Base-by-base conservation (phyloP, 1,140 invertebrate genomes). In the Euborellia annulipes region DNA sequence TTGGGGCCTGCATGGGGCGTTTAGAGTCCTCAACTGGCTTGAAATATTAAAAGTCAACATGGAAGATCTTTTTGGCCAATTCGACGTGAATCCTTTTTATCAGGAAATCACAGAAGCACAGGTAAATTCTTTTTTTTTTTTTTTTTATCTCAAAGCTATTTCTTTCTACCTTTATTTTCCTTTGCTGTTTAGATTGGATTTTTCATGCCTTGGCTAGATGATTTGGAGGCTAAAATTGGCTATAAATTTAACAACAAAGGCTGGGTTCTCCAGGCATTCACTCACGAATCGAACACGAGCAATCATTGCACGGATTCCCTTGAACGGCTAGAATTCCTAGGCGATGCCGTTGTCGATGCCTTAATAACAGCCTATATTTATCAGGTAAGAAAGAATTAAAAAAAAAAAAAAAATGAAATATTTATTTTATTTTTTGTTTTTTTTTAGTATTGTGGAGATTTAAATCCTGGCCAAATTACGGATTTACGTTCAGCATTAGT, bases 241-340 rank as follows among this genome's bases (percentile, higher is more conserved):
- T 85, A 85, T 50, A 72, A 62, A 45, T 85, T 85, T 55, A 67
- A 68, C 0, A 72, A 83, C 56, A 69, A 68, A 16, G 57, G 60
- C 0, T 65, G 69, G 55, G 58, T 85, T 11, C 59, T 86, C 21
- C 78, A 95, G 73, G 85, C 92, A 0, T 73, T 97, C 51, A 92
- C 90, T 0, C 93, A 98, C 69, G 78, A 92, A 0, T 92, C 89
- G 0, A 94, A 85, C 66, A 76, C 78, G 38, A 75, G 77, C 8
- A 94, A 95, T 62, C 71, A 73, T 3, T 60, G 87, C 16, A 95
- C 90, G 0, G 79, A 83, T 52, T 91, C 86, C 58, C 97, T 97
- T 64, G 88, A 98, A 60, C 71, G 92, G 38, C 62, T 97, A 7
- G 93, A 98, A 63, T 97, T 97, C 62, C 68, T 98, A 3, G 93